Conservation (phyloP, 2,888 invertebrate genomes). For the Muschampia plurimacula region DNA sequence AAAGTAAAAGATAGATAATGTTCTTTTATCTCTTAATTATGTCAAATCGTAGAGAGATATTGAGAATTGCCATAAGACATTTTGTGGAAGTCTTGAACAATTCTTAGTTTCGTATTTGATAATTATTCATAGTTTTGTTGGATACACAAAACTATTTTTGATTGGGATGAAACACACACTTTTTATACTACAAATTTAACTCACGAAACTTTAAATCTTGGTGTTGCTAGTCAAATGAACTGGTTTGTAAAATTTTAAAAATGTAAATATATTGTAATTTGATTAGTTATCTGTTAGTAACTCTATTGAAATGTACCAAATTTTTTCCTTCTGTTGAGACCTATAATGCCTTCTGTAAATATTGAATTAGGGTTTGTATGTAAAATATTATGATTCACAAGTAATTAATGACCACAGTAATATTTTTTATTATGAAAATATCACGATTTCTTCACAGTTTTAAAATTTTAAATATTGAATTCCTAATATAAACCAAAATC, state of each 20-base stretch:
- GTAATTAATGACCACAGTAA: not conserved
- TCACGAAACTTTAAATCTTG: constrained; percentile 33
- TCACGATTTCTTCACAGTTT: not conserved
- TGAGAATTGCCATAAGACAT: too few species aligned
- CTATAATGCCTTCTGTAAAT: constrained; percentile 11
- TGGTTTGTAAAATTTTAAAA: constrained; percentile 20
- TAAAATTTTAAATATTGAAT: not conserved
- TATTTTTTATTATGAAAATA: not conserved
- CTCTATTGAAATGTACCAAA: not conserved
- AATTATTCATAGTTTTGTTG: not conserved
- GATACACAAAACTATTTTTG: too few species aligned
- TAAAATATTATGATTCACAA: not conserved
- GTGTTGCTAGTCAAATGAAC: constrained; percentile 60
- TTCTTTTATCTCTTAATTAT: too few species aligned
- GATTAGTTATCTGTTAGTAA: not conserved
- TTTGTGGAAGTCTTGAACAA: not conserved
- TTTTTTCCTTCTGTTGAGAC: not conserved
- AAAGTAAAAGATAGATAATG: too few species aligned
- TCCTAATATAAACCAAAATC: not conserved
- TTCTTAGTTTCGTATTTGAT: not conserved
- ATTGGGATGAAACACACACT: not conserved
- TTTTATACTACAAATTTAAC: not conserved
- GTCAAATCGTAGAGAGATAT: too few species aligned
- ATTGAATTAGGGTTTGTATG: not conserved
- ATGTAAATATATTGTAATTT: constrained; percentile 8